Base-by-base conservation (phyloP, 2,113 vertebrate species). In the Pseudolaguvia tuberculata region DNA sequence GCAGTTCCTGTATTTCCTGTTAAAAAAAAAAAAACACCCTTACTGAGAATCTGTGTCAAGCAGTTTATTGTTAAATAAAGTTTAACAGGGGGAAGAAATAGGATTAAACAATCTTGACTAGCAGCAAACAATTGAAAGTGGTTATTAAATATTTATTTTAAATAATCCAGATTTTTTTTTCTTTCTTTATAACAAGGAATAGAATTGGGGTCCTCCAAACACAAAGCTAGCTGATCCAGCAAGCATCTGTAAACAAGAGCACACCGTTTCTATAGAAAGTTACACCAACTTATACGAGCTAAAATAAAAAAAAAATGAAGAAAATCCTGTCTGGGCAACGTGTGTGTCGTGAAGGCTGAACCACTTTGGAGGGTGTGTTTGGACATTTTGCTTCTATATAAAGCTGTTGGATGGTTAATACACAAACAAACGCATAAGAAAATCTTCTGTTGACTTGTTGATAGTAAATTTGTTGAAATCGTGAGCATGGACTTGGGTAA, bases 401-500 rank as follows among this genome's bases (percentile, higher is more conserved):
- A 79, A 76, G 42, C 31, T 13, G 9, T 6, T 27, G 55, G 15
- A 29, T 50, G 47, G 18, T 77, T 67, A 57, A 53, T 17, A 66
- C 20, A 35, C 65, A 42, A 42, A 65, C 21, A 66, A 1, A 27
- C 45, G 50, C 35, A 62, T 10, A 47, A 65, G 11, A 5, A 55
- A 35, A 71, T 61, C 53, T 50, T 56, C 61, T 53, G 50, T 52
- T 14, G 42, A 56, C 25, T 39, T 48, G 17, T 45, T 31, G 25
- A 31, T 1, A 68, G 8, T 47, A 42, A 75, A 8, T 39, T 27
- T 25, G 29, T 27, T 25, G 29, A 25, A 20, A 6, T 59, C 17
- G 25, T 17, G 56, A 77, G 69, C 62, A 85, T 85, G 84, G 12
- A 79, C 48, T 2, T 76, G 3, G 0, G 42, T 0, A 79, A 76